Base-by-base conservation (phyloP, 2,888 invertebrate species). In the Busseola fusca region DNA sequence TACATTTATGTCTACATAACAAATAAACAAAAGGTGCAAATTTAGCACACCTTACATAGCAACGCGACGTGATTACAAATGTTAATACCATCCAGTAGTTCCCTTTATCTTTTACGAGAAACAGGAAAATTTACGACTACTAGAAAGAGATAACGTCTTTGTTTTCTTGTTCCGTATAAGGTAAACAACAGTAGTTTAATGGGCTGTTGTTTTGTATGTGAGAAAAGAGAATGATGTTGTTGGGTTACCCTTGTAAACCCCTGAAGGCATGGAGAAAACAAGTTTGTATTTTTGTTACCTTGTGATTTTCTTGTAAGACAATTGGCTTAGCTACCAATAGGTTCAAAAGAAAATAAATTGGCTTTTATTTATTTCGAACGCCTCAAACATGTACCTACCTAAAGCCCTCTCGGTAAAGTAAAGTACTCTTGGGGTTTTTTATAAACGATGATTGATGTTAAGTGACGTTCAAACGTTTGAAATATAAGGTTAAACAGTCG, bases 31-130 rank as follows among this genome's bases (percentile, higher is more conserved):
- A 70, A 56, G 48, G 48, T 57, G 45, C 37, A 59, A 66, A 67
- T 69, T 52, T 18, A 54, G 21, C 21, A 37, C 52, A 52, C 45
- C 58, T 76, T 34, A 30, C 50, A 4, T 40, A 69, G 37, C 63
- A 59, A 78, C 59, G 60, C 40, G 63, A 63, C 59, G 50, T 52
- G 58, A 64, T 73, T 73, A 74, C 68, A 78, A 78, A 80, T 74
- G 56, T 57, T 78, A 62, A 68, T 66, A 58, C 14, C 34, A 40
- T 6, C 52, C 64, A 70, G 58, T 30, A 30, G 54, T 34, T n/a
- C 34, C 52, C 25, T 1, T 30, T 65, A 82, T 78, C 79, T 82
- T 82, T 82, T 82, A 80, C 68, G 82, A 67, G 40, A 16, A n/a
- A 57, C 67, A 54, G 30, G 30, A 27, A 73, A 70, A 79, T 82